A percentile compares a stretch with the other conserved stretches of the same genome.
Evolutionary conservation across 1,140 invertebrate species (phyloP).

Genomic region (Paralvinella palmiformis): DNA sequence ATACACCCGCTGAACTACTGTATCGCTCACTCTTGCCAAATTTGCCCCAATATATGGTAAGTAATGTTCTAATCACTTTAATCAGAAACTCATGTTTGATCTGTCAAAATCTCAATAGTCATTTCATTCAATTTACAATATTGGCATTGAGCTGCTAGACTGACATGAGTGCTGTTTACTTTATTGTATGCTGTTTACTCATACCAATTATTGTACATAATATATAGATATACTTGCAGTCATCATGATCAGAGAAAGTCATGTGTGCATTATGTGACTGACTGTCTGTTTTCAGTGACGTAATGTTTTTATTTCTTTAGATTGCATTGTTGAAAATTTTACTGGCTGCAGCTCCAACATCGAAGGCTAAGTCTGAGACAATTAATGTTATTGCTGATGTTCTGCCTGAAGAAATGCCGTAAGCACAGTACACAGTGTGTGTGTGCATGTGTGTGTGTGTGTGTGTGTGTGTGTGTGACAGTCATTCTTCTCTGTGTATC

Average conservation of each 20-base stretch:
- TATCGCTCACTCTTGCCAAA: constrained; percentile 88
- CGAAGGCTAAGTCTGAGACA: constrained; percentile 95
- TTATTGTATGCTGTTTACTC: too few species aligned
- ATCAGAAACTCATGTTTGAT: too few species aligned
- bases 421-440: constrained; percentile 33
- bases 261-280: too few species aligned
- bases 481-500: background rate
- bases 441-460: background rate
- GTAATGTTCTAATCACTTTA: too few species aligned
- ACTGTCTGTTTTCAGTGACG: too few species aligned
- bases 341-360: constrained; percentile 92
- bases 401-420: constrained; percentile 92
- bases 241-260: too few species aligned
- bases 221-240: too few species aligned
- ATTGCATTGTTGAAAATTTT: constrained; percentile 95
- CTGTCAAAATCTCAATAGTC: too few species aligned
- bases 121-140: too few species aligned
- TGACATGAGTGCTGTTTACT: too few species aligned
- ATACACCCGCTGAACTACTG: constrained; percentile 78
- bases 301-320: constrained; percentile 30
- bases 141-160: too few species aligned
- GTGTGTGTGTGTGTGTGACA: background rate
- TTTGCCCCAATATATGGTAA: constrained; percentile 85
- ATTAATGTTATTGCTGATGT: constrained; percentile 98
- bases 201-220: too few species aligned